Evolutionary conservation across 2,113 vertebrate species (phyloP), one percentile per base, ranked within the genome.

Genomic region (Thunnus maccoyii): DNA sequence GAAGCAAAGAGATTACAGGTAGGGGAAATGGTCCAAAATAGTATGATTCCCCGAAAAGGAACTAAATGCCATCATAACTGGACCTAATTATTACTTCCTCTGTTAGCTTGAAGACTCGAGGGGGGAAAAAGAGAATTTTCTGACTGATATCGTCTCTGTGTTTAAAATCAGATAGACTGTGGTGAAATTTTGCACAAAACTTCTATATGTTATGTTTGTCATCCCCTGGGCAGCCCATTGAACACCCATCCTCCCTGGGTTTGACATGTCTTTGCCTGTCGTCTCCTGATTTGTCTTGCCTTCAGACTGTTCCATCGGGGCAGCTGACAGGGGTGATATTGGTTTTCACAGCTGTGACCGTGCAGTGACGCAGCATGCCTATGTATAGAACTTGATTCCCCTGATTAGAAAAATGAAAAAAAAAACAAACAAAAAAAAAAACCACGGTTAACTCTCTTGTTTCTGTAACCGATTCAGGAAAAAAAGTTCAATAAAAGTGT

Each of bases 331-430:
- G 86, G 87, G 70, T 84, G 84, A 85, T 91, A 80, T 86, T 91
- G 90, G 89, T 91, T 91, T 93, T 87, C 91, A 92, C 91, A 92
- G 94, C 90, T 93, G 93, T 93, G 93, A 94, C 92, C 87, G 92
- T 94, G 92, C 92, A 86, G 92, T 92, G 91, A 93, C 84, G 85
- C 92, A 90, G 95, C 95, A 95, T 95, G 94, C 93, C 83, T 92
- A 90, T 94, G 93, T 93, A 92, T 94, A 91, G 81, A 94, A 90
- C 81, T 77, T 78, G 67, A 93, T 91, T 89, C 84, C 91, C 88
- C 90, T 88, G 72, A 88, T 88, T 92, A 91, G 73, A 91, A 86
- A 41, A 41, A 41, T 41, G 36, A 9, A 41, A 9, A 85, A 86
- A 58, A 5, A 80, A 55, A 22, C 22, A 22, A 22, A 22, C 22